phyloP scores from a whole-genome alignment of 2,888 invertebrate species.

The Sinhomidia bicolor region DNA sequence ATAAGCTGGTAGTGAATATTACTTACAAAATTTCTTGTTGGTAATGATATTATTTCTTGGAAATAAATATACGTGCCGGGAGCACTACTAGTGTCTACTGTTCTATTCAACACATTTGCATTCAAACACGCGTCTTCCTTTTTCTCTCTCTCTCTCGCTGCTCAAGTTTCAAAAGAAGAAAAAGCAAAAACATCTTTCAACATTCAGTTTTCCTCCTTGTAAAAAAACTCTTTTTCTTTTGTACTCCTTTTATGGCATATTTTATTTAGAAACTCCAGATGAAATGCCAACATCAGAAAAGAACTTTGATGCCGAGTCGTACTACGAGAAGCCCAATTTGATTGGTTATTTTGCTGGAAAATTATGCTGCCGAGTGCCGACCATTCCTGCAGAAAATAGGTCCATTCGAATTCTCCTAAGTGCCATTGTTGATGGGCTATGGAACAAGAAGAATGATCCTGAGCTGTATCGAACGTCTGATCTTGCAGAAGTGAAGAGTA shows the following conservation, averaged over 20 bases:
- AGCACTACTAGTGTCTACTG: neutral
- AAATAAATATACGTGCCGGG: neutral
- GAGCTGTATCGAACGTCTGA: slow-evolving; percentile 74
- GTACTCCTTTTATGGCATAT: slow-evolving; percentile 9
- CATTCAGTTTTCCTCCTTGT: neutral
- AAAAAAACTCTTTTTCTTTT: neutral
- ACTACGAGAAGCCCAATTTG: slow-evolving; percentile 77
- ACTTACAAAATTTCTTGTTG: neutral
- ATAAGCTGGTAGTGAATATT: neutral
- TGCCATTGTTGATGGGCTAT: slow-evolving; percentile 77
- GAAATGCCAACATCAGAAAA: slow-evolving; percentile 78
- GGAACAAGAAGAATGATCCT: slow-evolving; percentile 75
- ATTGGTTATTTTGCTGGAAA: slow-evolving; percentile 78
- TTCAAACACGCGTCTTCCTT: neutral
- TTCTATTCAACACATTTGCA: slow-evolving; percentile 6
- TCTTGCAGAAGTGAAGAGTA: slow-evolving; percentile 76
- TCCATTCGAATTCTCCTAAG: slow-evolving; percentile 76
- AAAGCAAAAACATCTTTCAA: neutral
- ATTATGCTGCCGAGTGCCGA: slow-evolving; percentile 75
- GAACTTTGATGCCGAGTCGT: slow-evolving; percentile 77
- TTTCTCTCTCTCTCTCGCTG: neutral
- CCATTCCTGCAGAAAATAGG: slow-evolving; percentile 75
- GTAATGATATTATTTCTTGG: neutral
- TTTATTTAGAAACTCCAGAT: slow-evolving; percentile 75
- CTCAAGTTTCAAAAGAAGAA: neutral